These are phyloP conservation scores for Melangyna quadrimaculata DNA, from an alignment of 2,888 invertebrate species.

Conservation along the genomic window DNA sequence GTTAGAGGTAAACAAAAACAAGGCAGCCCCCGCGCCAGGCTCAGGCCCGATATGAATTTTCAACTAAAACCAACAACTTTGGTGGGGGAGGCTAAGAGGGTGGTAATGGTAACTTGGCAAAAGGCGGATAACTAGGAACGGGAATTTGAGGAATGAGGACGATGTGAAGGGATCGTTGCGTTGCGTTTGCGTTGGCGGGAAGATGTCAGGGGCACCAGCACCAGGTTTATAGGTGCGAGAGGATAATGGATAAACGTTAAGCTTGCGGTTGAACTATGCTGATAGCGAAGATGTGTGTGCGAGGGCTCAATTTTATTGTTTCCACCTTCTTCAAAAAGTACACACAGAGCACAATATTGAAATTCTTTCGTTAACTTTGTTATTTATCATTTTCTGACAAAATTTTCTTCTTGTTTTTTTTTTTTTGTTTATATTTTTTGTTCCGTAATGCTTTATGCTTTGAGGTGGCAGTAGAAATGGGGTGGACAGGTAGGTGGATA, in stretches of 20 bases:
- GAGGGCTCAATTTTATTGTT: slow-evolving; percentile 62
- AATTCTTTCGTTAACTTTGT: slow-evolving; percentile 68
- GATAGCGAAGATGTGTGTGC: slow-evolving; percentile 55
- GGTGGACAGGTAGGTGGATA: background rate
- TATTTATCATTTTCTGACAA: slow-evolving; percentile 64
- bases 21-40: slow-evolving; percentile 12
- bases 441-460: background rate
- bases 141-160: background rate
- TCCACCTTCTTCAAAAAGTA: slow-evolving; percentile 60
- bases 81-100: slow-evolving; percentile 5
- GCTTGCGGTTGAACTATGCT: slow-evolving; percentile 61
- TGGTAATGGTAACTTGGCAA: background rate
- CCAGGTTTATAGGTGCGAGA: slow-evolving; percentile 39
- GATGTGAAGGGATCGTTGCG: background rate
- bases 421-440: background rate
- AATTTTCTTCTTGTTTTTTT: slow-evolving; percentile 20
- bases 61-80: slow-evolving; percentile 62
- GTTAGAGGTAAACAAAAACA: slow-evolving; percentile 62
- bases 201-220: background rate
- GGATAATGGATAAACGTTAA: slow-evolving; percentile 49
- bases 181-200: background rate
- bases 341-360: slow-evolving; percentile 55
- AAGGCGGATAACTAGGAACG: background rate
- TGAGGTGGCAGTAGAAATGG: background rate
- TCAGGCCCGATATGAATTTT: slow-evolving; percentile 56